Base-by-base conservation (phyloP, 2,888 invertebrate genomes). In the Scrobipalpa atriplicella region DNA sequence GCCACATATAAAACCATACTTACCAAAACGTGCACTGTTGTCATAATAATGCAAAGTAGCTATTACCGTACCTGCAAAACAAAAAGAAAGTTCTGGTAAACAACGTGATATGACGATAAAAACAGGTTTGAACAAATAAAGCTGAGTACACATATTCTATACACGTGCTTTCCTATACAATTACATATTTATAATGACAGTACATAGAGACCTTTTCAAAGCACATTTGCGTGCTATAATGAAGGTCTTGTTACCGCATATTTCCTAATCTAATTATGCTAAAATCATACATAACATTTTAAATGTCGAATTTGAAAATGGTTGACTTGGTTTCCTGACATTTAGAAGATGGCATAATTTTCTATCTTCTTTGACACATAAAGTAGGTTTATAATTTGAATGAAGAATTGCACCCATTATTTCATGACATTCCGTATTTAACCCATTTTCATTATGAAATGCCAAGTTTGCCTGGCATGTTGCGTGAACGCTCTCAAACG, bases 301-400 rank as follows among this genome's bases (percentile, higher is more conserved):
- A 58, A 21, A 58, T 58, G 36, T 58, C 58, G 36, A 38, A 29
- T 16, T 16, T 1, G 36, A 58, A n/a, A 9, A 6, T 38, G 18
- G 29, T 21, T 11, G n/a, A 36, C 38, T 54, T 62, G 64, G 62
- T 62, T 47, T 41, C 43, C 43, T 67, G 65, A 65, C 67, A 67
- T 67, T 67, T 65, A 5, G n/a, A 18, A 61, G 51, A 67, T 67
- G 67, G 61, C 58, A 65, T 58, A 62, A 65, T 61, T 47, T 13
- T 56, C n/a, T 16, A 52, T 29, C 36, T 43, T 8, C 52, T 9
- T n/a, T n/a, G n/a, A n/a, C n/a, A n/a, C n/a, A n/a, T n/a, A 56
- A 41, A 21, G 54, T 54, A 54, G 54, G 62, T 38, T 47, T 36
- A 36, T 29, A 56, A 56, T 62, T 66, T 66, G 13, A 47, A 21